Percentiles rank a stretch among this genome's conserved stretches.
phyloP scores from a whole-genome alignment of 2,113 vertebrate genomes.

The Salvelinus namaycush region DNA sequence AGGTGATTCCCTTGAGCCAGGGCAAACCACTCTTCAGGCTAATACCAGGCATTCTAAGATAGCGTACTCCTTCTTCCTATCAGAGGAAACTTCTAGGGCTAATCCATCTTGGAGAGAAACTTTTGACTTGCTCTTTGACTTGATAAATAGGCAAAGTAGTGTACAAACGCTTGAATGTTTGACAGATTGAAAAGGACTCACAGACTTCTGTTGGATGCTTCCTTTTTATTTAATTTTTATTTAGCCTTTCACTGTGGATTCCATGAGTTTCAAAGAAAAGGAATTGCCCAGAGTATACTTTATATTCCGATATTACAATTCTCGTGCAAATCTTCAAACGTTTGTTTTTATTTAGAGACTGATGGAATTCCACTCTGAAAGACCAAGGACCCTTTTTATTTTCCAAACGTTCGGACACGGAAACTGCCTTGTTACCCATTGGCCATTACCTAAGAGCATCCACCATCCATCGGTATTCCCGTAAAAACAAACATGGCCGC shows the following conservation, averaged over 20 bases:
- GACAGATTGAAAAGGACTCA: conserved; percentile 1
- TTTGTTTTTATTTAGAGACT: conserved; percentile 7
- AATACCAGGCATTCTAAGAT: no score
- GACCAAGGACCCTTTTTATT: neutral
- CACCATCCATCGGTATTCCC: neutral
- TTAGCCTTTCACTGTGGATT: neutral
- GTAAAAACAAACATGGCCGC: conserved; percentile 14
- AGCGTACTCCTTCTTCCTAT: no score
- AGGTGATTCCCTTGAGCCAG: no score
- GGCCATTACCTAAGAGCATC: no score
- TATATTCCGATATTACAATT: no score
- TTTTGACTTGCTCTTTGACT: conserved; percentile 4
- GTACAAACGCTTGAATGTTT: conserved; percentile 5
- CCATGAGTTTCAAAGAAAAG: no score
- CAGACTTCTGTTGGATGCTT: neutral
- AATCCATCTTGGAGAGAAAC: neutral
- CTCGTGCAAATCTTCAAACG: conserved; percentile 28
- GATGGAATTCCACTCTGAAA: conserved; percentile 20
- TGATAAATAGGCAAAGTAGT: neutral
- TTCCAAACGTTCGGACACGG: neutral
- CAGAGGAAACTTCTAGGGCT: no score
- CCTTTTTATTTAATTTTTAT: neutral
- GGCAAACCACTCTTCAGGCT: no score
- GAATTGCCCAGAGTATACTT: no score
- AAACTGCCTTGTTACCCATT: no score